A percentile compares a stretch with the other conserved stretches of the same genome.
phyloP scores from a whole-genome alignment of 2,888 invertebrate genomes.

The Netelia melanura region DNA sequence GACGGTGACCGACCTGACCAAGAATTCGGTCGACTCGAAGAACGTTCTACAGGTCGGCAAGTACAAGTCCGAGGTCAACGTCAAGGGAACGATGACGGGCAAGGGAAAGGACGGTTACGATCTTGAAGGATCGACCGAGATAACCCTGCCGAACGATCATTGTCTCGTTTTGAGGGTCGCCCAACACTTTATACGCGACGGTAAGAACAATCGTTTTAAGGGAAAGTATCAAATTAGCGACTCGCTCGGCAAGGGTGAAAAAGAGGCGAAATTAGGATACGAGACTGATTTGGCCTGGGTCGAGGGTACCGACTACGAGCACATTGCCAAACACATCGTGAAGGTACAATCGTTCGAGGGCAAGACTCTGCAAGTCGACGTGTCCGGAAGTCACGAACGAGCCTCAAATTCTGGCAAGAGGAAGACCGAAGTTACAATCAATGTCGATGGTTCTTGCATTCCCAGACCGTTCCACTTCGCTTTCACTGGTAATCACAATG shows the following conservation, averaged over 20 bases:
- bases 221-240: slow-evolving; percentile 80
- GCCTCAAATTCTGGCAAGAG: slow-evolving; percentile 73
- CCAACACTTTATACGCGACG: slow-evolving; percentile 79
- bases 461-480: slow-evolving; percentile 72
- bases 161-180: slow-evolving; percentile 84
- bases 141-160: slow-evolving; percentile 86
- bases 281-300: slow-evolving; percentile 83
- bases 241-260: slow-evolving; percentile 84
- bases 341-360: slow-evolving; percentile 85
- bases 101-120: slow-evolving; percentile 84
- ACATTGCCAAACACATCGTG: slow-evolving; percentile 83
- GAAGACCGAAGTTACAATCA: slow-evolving; percentile 73
- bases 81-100: slow-evolving; percentile 85
- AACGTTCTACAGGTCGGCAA: slow-evolving; percentile 86
- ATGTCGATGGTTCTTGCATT: slow-evolving; percentile 71
- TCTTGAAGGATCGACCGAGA: slow-evolving; percentile 84
- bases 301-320: slow-evolving; percentile 84
- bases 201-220: slow-evolving; percentile 73
- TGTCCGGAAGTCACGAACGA: slow-evolving; percentile 82
- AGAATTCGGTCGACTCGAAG: slow-evolving; percentile 87
- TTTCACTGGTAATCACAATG: slow-evolving; percentile 64
- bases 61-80: slow-evolving; percentile 85
- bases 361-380: slow-evolving; percentile 83
- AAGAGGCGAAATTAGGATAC: slow-evolving; percentile 83
- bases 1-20: slow-evolving; percentile 87